A percentile compares a stretch with the other conserved stretches of the same genome.
phyloP scores from a whole-genome alignment of 2,113 vertebrate species.

The Rynchops niger region DNA sequence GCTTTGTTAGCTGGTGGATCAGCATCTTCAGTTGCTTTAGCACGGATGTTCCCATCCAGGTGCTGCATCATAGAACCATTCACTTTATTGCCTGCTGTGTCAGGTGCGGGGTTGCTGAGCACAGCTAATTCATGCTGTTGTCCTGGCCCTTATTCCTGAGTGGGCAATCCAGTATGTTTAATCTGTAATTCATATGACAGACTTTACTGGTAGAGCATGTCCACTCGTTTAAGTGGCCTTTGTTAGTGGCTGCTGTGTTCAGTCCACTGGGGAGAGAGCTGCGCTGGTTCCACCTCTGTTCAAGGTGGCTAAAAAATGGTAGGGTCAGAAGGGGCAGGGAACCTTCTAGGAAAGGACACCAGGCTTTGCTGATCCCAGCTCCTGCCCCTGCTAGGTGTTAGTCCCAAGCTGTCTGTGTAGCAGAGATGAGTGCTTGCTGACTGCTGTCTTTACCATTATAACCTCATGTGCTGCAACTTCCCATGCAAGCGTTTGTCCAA shows the following conservation, averaged over 20 bases:
- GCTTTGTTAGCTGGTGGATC: neutral
- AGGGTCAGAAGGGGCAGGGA: neutral
- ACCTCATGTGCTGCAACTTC: slow-evolving; percentile 16
- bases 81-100: neutral
- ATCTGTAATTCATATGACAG: neutral
- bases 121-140: neutral
- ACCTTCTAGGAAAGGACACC: neutral
- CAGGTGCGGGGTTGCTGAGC: neutral
- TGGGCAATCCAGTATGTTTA: neutral
- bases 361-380: neutral
- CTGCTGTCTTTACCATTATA: neutral
- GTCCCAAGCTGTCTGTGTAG: neutral
- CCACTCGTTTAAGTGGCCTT: neutral
- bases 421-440: neutral
- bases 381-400: slow-evolving; percentile 13
- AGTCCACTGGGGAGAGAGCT: neutral
- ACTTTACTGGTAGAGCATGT: neutral
- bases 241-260: neutral
- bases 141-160: neutral
- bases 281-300: neutral
- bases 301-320: neutral
- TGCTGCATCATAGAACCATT: neutral
- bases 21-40: neutral
- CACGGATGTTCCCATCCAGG: neutral
- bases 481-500: neutral